phyloP scores from a whole-genome alignment of 1,140 invertebrate species.

The Aphaenogaster rudis region DNA sequence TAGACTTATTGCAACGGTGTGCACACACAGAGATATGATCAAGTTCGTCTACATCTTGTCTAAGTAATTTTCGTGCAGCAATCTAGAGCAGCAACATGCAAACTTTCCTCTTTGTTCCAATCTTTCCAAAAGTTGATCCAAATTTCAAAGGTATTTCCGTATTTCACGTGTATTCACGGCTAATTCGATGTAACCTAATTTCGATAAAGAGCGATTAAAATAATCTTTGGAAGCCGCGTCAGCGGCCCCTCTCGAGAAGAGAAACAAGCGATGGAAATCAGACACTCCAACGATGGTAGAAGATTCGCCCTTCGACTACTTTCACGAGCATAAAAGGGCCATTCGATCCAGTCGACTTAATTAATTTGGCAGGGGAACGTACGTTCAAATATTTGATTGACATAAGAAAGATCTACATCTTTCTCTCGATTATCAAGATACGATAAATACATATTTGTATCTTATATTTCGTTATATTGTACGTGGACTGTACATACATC shows the following conservation, averaged over 20 bases:
- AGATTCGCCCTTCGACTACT: slow-evolving; percentile 51
- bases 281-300: slow-evolving; percentile 38
- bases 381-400: slow-evolving; percentile 8
- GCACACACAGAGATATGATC: not conserved
- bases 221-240: slow-evolving; percentile 47
- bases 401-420: not conserved
- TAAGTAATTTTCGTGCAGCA: not conserved
- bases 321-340: slow-evolving; percentile 35
- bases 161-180: not conserved
- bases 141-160: not conserved
- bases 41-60: not conserved
- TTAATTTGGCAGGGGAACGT: slow-evolving; percentile 14
- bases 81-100: not conserved
- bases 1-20: not conserved
- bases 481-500: not conserved
- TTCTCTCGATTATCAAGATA: not conserved
- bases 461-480: not conserved
- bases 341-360: slow-evolving; percentile 36
- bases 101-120: not conserved
- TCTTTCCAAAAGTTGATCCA: not conserved
- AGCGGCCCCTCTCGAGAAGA: slow-evolving; percentile 4
- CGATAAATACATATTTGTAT: not conserved
- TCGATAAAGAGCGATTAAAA: slow-evolving; percentile 31
- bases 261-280: slow-evolving; percentile 54
- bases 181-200: slow-evolving; percentile 37